These are phyloP conservation scores for Deroplatys truncata DNA, from an alignment of 2,888 invertebrate genomes.

Conservation along the genomic window DNA sequence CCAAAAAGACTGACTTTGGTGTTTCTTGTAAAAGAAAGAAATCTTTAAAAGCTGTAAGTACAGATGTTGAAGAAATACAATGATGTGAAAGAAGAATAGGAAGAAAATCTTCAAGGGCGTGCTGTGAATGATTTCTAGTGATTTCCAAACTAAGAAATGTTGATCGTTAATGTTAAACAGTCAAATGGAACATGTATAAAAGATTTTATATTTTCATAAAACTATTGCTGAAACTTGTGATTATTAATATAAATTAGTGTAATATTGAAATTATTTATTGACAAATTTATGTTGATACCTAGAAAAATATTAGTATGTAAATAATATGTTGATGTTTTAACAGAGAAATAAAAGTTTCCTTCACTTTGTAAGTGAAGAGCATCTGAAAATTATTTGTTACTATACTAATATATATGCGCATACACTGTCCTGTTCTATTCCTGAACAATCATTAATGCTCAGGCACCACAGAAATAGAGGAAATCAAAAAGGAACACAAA, in stretches of 20 bases:
- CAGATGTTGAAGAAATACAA: neutral
- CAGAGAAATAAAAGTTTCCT: neutral
- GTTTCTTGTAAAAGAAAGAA: neutral
- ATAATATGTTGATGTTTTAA: conserved; percentile 12
- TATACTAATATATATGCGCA: neutral
- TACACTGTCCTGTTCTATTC: too few relatives aligned
- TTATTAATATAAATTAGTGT: conserved; percentile 18
- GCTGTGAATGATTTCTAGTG: neutral
- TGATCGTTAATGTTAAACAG: neutral
- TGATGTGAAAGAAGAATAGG: neutral
- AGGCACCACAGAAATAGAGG: too few relatives aligned
- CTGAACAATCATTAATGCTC: too few relatives aligned
- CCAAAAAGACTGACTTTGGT: neutral
- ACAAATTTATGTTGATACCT: conserved; percentile 21
- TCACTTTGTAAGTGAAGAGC: neutral
- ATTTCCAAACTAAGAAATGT: neutral
- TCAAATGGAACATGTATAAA: conserved; percentile 7
- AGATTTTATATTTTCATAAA: conserved; percentile 28
- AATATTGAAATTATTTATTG: conserved; percentile 26
- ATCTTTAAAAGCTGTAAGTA: neutral
- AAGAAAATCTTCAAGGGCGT: neutral
- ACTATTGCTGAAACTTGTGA: conserved; percentile 21
- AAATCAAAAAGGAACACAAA: too few relatives aligned
- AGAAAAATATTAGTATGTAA: conserved; percentile 3
- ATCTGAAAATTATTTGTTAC: neutral